Conservation (phyloP, 2,888 invertebrate genomes). For the Conomelus anceps region DNA sequence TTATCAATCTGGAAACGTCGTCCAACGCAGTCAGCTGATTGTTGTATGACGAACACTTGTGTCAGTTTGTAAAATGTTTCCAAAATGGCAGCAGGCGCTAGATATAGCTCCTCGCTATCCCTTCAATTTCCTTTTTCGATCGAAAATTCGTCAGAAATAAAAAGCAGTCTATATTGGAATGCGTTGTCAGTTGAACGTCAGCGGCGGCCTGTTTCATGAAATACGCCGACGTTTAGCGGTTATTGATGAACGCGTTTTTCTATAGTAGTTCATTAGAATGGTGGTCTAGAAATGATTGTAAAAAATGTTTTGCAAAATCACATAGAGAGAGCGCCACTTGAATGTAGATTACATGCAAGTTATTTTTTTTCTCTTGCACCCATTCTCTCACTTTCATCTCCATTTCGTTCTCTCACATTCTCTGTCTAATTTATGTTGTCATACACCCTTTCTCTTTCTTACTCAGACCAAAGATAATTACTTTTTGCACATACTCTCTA, state of each 20-base stretch:
- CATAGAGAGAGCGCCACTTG: not conserved
- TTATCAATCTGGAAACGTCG: not conserved
- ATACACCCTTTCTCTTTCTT: too few species aligned
- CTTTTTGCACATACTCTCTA: not conserved
- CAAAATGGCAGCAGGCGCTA: not conserved
- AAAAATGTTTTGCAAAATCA: not conserved
- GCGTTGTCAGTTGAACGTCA: not conserved
- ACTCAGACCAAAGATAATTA: too few species aligned
- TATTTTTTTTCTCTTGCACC: not conserved
- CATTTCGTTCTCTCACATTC: too few species aligned
- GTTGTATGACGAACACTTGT: not conserved
- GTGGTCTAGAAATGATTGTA: not conserved
- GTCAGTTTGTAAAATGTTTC: not conserved
- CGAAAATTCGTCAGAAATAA: not conserved
- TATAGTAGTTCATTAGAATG: not conserved
- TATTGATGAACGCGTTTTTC: not conserved
- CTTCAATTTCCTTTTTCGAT: not conserved
- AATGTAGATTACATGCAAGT: not conserved
- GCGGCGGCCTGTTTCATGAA: not conserved
- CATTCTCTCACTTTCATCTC: too few species aligned
- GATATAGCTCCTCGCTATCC: not conserved
- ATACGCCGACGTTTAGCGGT: not conserved
- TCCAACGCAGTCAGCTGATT: not conserved
- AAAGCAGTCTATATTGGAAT: not conserved
- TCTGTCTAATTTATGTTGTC: too few species aligned